Base-by-base conservation (phyloP, 2,113 vertebrate species). In the Bungarus multicinctus region DNA sequence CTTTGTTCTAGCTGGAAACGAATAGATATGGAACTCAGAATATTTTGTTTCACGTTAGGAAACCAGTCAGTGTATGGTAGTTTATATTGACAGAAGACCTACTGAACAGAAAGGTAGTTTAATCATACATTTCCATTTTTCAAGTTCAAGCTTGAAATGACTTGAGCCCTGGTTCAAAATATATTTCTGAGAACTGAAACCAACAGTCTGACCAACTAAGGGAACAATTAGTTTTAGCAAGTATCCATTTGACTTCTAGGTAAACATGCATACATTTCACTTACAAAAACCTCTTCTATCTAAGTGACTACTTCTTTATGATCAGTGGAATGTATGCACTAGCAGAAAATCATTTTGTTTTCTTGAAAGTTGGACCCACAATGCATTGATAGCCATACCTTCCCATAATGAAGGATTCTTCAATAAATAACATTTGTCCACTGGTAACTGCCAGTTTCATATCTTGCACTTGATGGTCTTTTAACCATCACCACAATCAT, bases 41-140 rank as follows among this genome's bases (percentile, higher is more conserved):
- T 12, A 43, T 81, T 89, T 91, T 57, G 39, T 23, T 85, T 94
- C 85, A 87, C 64, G 89, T 90, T 87, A 92, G 57, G 43, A 93
- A n/a, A n/a, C n/a, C 45, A 25, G 88, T 34, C 89, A 90, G 39
- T n/a, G 89, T 45, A 81, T 64, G 86, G 20, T 4, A 54, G 88
- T 23, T 89, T 60, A 69, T 81, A 87, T 30, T 64, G 45, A 57
- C 55, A 87, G 90, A 34, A 39, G 93, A 93, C 52, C 16, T 5
- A 50, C 60, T 64, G 5, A 22, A n/a, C 86, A 16, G 53, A 91
- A 87, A 93, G n/a, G 58, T 69, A 90, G 34, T 90, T 60, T 22
- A 34, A 11, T 8, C 58, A 25, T 85, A 85, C n/a, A 9, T 89
- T 89, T 54, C 57, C 85, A 30, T 87, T 94, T 69, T 85, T 92